Evolutionary conservation across 2,888 invertebrate species (phyloP).

Genomic region (Lycophotia porphyrea): DNA sequence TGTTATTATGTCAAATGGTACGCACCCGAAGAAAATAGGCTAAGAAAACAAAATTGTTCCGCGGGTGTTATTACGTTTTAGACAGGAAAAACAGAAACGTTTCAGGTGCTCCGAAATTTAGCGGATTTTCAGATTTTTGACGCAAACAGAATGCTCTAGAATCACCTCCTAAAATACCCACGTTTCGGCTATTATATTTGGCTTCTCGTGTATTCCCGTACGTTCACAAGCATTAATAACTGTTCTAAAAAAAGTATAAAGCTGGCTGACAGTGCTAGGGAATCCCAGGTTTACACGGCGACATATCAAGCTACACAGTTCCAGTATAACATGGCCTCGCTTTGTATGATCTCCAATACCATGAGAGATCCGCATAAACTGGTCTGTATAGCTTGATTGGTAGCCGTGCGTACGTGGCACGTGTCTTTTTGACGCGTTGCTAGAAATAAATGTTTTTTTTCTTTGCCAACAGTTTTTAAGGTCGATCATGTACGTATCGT

Average conservation of each 20-base stretch:
- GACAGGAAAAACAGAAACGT: not conserved
- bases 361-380: no score
- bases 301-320: no score
- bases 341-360: no score
- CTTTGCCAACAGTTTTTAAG: constrained; percentile 9
- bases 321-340: no score
- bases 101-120: not conserved
- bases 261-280: constrained; percentile 11
- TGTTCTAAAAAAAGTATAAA: constrained; percentile 2
- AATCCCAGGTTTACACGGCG: constrained; percentile 10
- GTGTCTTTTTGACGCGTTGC: constrained; percentile 26
- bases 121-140: not conserved
- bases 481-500: not conserved
- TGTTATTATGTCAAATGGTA: no score
- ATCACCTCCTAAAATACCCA: constrained; percentile 12
- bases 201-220: not conserved
- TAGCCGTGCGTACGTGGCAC: not conserved
- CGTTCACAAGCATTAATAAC: constrained; percentile 5
- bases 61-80: not conserved
- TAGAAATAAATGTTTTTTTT: constrained; percentile 34
- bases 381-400: no score
- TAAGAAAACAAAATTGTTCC: not conserved
- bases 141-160: not conserved
- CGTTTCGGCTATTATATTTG: not conserved
- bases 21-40: no score